These are phyloP conservation scores for Gallinago jamesoni DNA, from an alignment of 2,113 vertebrate genomes.

Conservation along the genomic window DNA sequence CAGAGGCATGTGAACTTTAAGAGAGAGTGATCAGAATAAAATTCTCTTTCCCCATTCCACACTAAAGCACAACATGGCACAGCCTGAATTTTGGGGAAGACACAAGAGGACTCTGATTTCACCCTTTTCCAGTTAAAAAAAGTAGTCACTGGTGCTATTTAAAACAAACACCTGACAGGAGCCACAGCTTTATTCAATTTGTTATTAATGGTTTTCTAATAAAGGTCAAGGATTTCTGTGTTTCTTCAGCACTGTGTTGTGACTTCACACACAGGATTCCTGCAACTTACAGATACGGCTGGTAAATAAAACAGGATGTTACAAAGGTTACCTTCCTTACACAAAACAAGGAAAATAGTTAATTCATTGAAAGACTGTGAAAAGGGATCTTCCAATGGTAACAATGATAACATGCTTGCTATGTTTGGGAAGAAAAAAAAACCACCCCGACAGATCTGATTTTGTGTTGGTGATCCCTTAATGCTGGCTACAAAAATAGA, in stretches of 20 bases:
- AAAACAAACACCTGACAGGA: background rate
- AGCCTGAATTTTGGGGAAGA: background rate
- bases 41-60: background rate
- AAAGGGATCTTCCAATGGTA: background rate
- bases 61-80: background rate
- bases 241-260: background rate
- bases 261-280: background rate
- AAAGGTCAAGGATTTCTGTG: background rate
- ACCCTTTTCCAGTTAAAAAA: background rate
- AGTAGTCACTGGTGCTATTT: background rate
- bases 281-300: background rate
- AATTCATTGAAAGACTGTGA: background rate
- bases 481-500: background rate
- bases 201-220: background rate
- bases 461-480: background rate
- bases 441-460: background rate
- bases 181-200: background rate
- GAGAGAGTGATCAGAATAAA: background rate
- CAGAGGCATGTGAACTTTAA: background rate
- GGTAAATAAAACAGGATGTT: background rate
- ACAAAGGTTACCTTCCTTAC: background rate
- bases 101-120: background rate
- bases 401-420: background rate
- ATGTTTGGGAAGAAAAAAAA: background rate
- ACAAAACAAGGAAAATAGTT: background rate